These are phyloP conservation scores for Diarsia rubi DNA, from an alignment of 2,888 invertebrate genomes.

Conservation along the genomic window DNA sequence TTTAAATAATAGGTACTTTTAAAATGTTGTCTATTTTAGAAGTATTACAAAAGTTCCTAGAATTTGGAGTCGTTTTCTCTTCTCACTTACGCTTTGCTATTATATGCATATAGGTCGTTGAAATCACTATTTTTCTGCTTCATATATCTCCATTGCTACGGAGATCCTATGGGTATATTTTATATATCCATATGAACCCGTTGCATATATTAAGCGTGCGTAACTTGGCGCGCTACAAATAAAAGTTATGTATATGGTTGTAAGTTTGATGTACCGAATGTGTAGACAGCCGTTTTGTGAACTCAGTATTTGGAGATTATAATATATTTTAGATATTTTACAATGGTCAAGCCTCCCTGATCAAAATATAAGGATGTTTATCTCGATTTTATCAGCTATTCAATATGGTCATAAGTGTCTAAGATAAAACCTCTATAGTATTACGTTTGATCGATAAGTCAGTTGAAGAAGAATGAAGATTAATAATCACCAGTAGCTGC, in stretches of 20 bases:
- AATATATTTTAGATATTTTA: not conserved
- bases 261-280: not conserved
- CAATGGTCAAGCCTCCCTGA: not conserved
- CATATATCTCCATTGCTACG: no score
- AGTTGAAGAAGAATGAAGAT: not conserved
- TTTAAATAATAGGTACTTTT: no score
- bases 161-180: not conserved
- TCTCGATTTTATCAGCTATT: not conserved
- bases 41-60: not conserved
- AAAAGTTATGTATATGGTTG: not conserved
- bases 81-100: no score
- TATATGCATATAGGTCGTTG: no score
- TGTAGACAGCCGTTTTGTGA: not conserved
- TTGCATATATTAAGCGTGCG: not conserved
- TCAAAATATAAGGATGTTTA: not conserved
- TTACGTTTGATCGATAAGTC: not conserved
- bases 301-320: not conserved
- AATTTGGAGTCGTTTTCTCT: not conserved
- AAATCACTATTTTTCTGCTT: not conserved
- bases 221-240: not conserved
- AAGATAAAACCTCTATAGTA: not conserved
- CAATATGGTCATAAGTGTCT: not conserved
- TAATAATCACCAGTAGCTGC: conserved; percentile 90
- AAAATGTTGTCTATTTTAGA: not conserved
- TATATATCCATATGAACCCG: not conserved